Base-by-base conservation (phyloP, 2,888 invertebrate genomes). In the Galerucella nymphaeae region DNA sequence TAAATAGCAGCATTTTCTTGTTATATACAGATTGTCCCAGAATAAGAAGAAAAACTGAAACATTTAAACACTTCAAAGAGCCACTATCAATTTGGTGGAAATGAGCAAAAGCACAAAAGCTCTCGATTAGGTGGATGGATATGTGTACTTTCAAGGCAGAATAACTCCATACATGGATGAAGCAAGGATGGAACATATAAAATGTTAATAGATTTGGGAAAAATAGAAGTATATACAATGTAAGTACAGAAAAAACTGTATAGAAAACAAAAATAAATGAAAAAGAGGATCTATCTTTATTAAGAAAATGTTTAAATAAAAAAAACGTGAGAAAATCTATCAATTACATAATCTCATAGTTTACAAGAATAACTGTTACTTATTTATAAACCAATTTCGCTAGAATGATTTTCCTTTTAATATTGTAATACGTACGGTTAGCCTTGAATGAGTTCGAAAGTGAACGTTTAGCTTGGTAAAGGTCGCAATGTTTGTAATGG, bases 391-490 rank as follows among this genome's bases (percentile, higher is more conserved):
- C 48, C 48, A 14, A 48, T 48, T 48, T 61, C 72, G 72, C 65
- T 72, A 48, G 63, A 72, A 42, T 68, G n/a, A 58, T 72, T 67
- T 63, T 48, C 30, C 41, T 72, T 57, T 55, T 55, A 45, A 62
- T 63, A 53, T 23, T 18, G 45, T 66, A 66, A 53, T 38, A n/a
- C n/a, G 30, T 68, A 65, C 10, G 13, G 38, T 61, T 66, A 76
- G 55, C 76, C 76, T 76, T 77, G 73, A 73, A 71, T 62, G 71
- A 77, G 70, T 77, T 72, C 64, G 76, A 77, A 77, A 77, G 76
- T 75, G 76, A 77, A 75, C 72, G 76, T n/a, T 74, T 48, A 42
- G 14, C 9, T 63, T n/a, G 66, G 20, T 65, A 77, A 75, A 77
- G 76, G 76, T 77, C 72, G 69, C 74, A 63, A 66, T 73, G 66